Conservation (phyloP, 2,797 vertebrate species). For the Novumbra hubbsi region DNA sequence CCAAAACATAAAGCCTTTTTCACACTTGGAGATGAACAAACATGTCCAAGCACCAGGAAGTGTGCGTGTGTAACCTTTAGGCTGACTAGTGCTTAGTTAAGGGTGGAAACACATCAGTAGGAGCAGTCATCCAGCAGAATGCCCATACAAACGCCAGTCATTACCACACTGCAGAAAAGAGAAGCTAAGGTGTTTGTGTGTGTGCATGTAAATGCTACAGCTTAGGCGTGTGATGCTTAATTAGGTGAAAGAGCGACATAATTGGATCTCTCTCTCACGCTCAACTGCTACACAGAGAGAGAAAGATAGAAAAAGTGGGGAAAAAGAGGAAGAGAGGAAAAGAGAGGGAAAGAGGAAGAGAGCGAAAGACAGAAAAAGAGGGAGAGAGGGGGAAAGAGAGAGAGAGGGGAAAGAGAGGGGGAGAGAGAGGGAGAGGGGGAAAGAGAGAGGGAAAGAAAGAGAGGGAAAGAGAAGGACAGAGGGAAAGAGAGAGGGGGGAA, state of each 20-base stretch:
- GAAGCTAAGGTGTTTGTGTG: too few species aligned
- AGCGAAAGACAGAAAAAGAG: not conserved
- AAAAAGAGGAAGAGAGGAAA: too few species aligned
- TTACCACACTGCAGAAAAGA: conserved; percentile 16
- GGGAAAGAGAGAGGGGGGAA: too few species aligned
- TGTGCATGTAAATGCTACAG: conserved; percentile 8
- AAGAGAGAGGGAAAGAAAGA: not conserved
- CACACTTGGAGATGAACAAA: not conserved
- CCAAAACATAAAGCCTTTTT: too few species aligned
- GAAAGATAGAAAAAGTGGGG: not conserved
- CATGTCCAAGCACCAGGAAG: too few species aligned
- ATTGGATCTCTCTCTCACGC: conserved; percentile 37
- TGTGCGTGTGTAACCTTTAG: conserved; percentile 44
- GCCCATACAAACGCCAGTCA: conserved; percentile 36
- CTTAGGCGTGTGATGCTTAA: conserved; percentile 42
- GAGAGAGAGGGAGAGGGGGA: too few species aligned
- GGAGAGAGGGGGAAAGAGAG: too few species aligned
- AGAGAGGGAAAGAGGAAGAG: not conserved
- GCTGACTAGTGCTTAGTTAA: too few species aligned
- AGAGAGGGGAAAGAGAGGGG: not conserved
- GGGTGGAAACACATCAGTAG: too few species aligned
- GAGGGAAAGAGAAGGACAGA: not conserved
- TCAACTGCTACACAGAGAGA: not conserved
- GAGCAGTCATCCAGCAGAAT: not conserved
- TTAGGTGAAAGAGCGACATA: conserved; percentile 44